Evolutionary conservation across 2,888 invertebrate genomes (phyloP).

Genomic region (Napeogenes inachia): DNA sequence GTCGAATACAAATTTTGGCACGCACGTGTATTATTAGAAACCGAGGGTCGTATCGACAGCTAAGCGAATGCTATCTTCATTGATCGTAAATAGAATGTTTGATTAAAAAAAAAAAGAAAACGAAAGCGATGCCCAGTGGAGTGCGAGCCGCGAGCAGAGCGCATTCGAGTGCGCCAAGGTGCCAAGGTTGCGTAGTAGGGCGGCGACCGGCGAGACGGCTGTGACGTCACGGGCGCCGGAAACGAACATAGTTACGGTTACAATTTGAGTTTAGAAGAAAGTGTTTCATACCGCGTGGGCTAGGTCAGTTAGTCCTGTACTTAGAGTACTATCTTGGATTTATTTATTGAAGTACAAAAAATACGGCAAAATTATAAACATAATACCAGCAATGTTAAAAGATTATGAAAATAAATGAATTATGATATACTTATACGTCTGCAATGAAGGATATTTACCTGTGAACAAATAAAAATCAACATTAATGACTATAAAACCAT

Average conservation of each 20-base stretch:
- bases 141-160: slow-evolving; percentile 34
- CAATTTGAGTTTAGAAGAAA: slow-evolving; percentile 76
- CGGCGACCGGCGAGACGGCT: slow-evolving; percentile 67
- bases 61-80: slow-evolving; percentile 22
- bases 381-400: not conserved
- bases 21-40: slow-evolving; percentile 19
- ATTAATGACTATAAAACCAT: slow-evolving; percentile 37
- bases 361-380: too few species aligned
- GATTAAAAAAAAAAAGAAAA: slow-evolving; percentile 57
- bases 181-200: slow-evolving; percentile 58
- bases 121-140: slow-evolving; percentile 51
- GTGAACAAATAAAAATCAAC: slow-evolving; percentile 37
- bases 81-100: slow-evolving; percentile 38
- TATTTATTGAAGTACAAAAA: too few species aligned
- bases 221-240: slow-evolving; percentile 77
- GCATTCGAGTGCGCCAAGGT: slow-evolving; percentile 48
- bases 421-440: slow-evolving; percentile 11
- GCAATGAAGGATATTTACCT: slow-evolving; percentile 43
- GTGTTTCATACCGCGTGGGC: slow-evolving; percentile 58
- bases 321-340: slow-evolving; percentile 10
- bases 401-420: slow-evolving; percentile 9
- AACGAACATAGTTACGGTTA: slow-evolving; percentile 75
- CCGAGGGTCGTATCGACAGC: too few species aligned
- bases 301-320: slow-evolving; percentile 62
- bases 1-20: slow-evolving; percentile 42